These are phyloP conservation scores for Saturnia pavonia DNA, from an alignment of 2,888 invertebrate genomes.

Conservation along the genomic window DNA sequence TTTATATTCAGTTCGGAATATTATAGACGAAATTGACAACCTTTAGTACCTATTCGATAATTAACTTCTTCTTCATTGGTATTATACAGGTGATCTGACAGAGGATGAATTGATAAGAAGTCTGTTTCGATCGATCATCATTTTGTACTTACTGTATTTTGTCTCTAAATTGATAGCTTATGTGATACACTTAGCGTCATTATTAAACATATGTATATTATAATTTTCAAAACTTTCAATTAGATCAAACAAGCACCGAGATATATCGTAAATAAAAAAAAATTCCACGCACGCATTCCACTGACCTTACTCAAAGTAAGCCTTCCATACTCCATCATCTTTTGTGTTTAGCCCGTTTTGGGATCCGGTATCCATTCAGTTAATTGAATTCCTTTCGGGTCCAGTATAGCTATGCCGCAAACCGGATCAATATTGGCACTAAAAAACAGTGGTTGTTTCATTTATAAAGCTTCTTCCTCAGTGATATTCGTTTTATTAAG, in stretches of 20 bases:
- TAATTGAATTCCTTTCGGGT: constrained; percentile 51
- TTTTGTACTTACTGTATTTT: background rate
- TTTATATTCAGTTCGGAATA: background rate
- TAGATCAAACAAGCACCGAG: background rate
- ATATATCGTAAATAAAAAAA: background rate
- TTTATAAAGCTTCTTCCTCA: constrained; percentile 1
- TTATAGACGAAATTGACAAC: background rate
- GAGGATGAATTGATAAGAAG: background rate
- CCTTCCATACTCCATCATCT: constrained; percentile 7
- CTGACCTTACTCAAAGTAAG: background rate
- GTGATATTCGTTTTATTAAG: no score
- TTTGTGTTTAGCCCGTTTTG: constrained; percentile 33
- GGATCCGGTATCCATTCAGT: constrained; percentile 45
- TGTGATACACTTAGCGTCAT: background rate
- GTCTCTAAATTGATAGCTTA: background rate
- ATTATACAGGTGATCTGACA: background rate
- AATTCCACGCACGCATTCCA: background rate
- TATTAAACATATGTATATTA: background rate
- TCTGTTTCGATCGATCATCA: background rate
- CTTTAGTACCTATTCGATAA: background rate
- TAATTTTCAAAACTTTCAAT: background rate
- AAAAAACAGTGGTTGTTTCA: constrained; percentile 41
- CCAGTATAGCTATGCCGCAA: constrained; percentile 35
- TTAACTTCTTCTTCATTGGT: background rate
- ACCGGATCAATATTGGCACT: constrained; percentile 41